phyloP scores from a whole-genome alignment of 1,140 invertebrate species.

The Parasteatoda tepidariorum region DNA sequence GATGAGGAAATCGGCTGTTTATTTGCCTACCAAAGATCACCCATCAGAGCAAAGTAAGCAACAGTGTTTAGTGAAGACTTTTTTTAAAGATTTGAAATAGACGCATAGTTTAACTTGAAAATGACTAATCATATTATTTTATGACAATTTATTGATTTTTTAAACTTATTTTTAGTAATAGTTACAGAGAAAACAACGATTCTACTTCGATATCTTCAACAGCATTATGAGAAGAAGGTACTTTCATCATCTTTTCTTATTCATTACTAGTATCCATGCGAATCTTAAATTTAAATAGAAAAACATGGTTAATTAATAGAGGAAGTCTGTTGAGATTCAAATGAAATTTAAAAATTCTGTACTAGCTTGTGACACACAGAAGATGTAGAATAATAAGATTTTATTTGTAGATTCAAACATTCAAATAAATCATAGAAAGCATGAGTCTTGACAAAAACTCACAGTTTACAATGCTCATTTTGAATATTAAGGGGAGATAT shows the following conservation, averaged over 20 bases:
- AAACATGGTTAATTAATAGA: no score
- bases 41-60: slow-evolving; percentile 46
- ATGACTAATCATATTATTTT: not conserved
- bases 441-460: no score
- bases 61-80: not conserved
- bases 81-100: not conserved
- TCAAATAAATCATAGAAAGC: no score
- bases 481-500: no score
- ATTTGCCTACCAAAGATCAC: slow-evolving; percentile 67
- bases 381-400: no score
- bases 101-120: not conserved
- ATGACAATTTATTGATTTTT: not conserved
- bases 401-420: no score
- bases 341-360: no score
- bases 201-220: slow-evolving; percentile 38
- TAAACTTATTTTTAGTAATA: slow-evolving; percentile 23
- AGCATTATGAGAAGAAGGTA: slow-evolving; percentile 41
- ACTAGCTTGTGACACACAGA: no score
- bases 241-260: not conserved
- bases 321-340: no score
- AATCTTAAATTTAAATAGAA: no score
- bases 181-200: slow-evolving; percentile 50
- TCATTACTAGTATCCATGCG: not conserved
- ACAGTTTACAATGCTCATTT: no score
- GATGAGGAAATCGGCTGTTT: slow-evolving; percentile 86